A percentile compares a stretch with the other conserved stretches of the same genome.
Conservation (phyloP, 1,140 invertebrate species). For the Hylyphantes graminicola region DNA sequence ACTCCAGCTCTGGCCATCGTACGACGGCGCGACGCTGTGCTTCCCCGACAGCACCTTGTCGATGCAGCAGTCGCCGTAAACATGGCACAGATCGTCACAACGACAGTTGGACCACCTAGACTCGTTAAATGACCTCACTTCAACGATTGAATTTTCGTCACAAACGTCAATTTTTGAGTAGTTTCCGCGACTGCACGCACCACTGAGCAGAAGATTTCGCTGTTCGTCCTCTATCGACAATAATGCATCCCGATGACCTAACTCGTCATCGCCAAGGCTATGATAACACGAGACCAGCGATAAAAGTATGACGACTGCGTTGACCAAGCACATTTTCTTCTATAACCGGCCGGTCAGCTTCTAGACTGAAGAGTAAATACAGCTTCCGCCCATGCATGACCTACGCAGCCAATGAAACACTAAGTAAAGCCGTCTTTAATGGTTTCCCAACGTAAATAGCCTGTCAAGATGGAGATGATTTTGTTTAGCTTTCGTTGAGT, state of each 20-base stretch:
- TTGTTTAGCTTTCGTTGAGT: slow-evolving; percentile 40
- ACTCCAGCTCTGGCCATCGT: slow-evolving; percentile 62
- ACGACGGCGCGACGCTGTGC: slow-evolving; percentile 62
- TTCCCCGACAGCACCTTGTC: slow-evolving; percentile 64
- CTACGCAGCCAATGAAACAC: not conserved
- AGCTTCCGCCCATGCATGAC: slow-evolving; percentile 23
- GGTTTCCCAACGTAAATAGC: slow-evolving; percentile 41
- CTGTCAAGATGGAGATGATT: slow-evolving; percentile 31
- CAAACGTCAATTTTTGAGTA: not conserved
- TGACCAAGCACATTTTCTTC: slow-evolving; percentile 14
- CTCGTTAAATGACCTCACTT: not conserved
- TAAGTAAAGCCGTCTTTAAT: not conserved
- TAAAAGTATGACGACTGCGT: slow-evolving; percentile 12
- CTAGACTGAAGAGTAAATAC: not conserved
- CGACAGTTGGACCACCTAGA: slow-evolving; percentile 63
- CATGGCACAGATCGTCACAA: slow-evolving; percentile 69
- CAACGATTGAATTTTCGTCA: too few species aligned
- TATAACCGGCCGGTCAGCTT: not conserved
- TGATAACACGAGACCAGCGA: slow-evolving; percentile 3
- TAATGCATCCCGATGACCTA: not conserved
- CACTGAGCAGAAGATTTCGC: not conserved
- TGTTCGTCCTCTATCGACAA: not conserved
- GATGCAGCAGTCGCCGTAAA: slow-evolving; percentile 71
- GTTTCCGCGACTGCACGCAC: not conserved
- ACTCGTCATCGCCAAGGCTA: not conserved